Conservation (phyloP, 2,797 vertebrate species). For the Clarias platycephalus region DNA sequence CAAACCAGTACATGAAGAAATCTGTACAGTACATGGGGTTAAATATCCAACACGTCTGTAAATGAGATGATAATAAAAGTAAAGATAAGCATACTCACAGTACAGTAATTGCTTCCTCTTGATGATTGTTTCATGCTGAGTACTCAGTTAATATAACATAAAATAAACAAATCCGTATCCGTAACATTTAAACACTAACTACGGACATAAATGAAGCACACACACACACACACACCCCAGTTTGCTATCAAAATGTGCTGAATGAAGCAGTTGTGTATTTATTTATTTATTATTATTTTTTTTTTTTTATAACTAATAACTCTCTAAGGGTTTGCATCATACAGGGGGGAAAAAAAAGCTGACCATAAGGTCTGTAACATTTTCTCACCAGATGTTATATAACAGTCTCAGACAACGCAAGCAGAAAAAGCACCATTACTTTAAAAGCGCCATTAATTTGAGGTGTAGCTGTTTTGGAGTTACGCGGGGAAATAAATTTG, state of each 20-base stretch:
- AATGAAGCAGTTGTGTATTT: neutral
- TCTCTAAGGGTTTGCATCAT: neutral
- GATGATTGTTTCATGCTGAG: neutral
- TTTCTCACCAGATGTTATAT: constrained; percentile 19
- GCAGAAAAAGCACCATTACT: constrained; percentile 17
- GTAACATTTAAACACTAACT: neutral
- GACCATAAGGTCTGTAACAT: neutral
- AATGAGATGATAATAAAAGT: neutral
- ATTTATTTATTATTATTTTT: no score
- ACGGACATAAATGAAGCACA: neutral
- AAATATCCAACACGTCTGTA: neutral
- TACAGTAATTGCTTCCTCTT: neutral
- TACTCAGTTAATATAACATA: neutral
- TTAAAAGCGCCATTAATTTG: constrained; percentile 49
- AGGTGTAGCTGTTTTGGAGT: constrained; percentile 41
- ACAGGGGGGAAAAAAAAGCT: neutral
- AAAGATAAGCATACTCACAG: neutral
- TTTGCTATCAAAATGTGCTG: constrained; percentile 18
- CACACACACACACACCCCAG: neutral
- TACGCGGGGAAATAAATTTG: constrained; percentile 19
- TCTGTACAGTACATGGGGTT: neutral
- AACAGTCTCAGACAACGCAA: neutral
- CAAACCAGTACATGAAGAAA: neutral
- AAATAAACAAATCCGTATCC: neutral
- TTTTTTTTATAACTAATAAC: constrained; percentile 5